Conservation (phyloP, 2,113 vertebrate genomes). For the Euleptes europaea region DNA sequence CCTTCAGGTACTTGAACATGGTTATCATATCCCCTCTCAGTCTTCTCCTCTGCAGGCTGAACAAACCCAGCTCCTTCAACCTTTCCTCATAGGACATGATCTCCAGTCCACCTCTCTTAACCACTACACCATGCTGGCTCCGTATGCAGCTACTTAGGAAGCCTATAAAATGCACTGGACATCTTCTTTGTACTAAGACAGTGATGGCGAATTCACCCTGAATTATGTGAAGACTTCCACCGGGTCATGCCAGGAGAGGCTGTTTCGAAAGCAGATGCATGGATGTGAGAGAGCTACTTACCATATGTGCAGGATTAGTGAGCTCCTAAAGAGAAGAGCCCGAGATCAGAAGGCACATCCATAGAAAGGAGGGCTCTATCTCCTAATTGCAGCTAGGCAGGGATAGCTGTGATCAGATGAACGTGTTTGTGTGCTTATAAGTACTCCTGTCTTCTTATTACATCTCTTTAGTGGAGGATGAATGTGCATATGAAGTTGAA, state of each 20-base stretch:
- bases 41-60: too few relatives aligned
- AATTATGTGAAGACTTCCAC: neutral
- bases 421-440: neutral
- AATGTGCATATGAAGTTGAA: neutral
- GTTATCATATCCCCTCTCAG: too few relatives aligned
- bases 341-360: neutral
- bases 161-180: neutral
- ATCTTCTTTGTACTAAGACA: neutral
- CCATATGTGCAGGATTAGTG: neutral
- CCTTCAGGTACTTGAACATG: too few relatives aligned
- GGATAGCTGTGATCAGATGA: neutral
- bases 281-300: neutral
- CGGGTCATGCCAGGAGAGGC: neutral
- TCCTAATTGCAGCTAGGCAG: neutral
- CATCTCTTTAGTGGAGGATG: too few relatives aligned
- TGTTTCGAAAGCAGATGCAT: too few relatives aligned
- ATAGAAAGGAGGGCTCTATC: neutral
- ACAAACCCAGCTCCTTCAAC: too few relatives aligned
- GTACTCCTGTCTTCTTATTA: neutral
- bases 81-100: too few relatives aligned
- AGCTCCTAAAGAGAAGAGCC: neutral
- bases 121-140: too few relatives aligned
- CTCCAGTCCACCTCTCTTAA: too few relatives aligned
- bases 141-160: rapidly evolving
- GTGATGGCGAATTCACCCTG: neutral